Conservation (phyloP, 1,140 invertebrate genomes). For the Asbolus verrucosus region DNA sequence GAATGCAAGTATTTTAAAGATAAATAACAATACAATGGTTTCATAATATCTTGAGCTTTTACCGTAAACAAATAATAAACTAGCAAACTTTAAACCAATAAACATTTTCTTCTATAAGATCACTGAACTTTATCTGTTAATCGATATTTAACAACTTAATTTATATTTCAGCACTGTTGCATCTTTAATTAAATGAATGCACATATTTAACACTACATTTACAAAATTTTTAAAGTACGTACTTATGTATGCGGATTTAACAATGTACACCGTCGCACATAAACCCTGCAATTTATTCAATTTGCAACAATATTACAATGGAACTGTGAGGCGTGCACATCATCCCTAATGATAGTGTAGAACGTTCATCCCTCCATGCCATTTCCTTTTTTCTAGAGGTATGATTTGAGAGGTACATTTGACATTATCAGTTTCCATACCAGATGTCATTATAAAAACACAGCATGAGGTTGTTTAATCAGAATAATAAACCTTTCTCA, state of each 20-base stretch:
- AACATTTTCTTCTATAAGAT: no score
- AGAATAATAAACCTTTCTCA: neutral
- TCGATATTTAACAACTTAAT: no score
- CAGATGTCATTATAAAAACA: slow-evolving; percentile 37
- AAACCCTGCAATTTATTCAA: slow-evolving; percentile 44
- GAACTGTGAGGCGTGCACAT: slow-evolving; percentile 35
- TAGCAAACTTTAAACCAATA: no score
- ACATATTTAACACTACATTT: no score
- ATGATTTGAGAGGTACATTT: slow-evolving; percentile 21
- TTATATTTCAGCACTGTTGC: no score
- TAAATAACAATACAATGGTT: no score
- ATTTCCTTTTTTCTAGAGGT: slow-evolving; percentile 30
- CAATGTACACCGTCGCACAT: slow-evolving; percentile 26
- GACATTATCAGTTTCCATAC: slow-evolving; percentile 17
- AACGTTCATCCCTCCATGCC: slow-evolving; percentile 8
- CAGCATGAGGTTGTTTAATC: slow-evolving; percentile 17
- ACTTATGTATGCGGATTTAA: neutral
- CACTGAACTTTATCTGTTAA: no score
- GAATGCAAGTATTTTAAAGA: no score
- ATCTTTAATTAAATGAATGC: no score
- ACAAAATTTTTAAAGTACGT: no score
- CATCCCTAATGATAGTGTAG: slow-evolving; percentile 40
- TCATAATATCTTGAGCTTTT: no score
- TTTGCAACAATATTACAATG: slow-evolving; percentile 41
- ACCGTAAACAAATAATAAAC: no score